phyloP scores from a whole-genome alignment of 1,140 invertebrate species.

The Drosophila tropicalis region DNA sequence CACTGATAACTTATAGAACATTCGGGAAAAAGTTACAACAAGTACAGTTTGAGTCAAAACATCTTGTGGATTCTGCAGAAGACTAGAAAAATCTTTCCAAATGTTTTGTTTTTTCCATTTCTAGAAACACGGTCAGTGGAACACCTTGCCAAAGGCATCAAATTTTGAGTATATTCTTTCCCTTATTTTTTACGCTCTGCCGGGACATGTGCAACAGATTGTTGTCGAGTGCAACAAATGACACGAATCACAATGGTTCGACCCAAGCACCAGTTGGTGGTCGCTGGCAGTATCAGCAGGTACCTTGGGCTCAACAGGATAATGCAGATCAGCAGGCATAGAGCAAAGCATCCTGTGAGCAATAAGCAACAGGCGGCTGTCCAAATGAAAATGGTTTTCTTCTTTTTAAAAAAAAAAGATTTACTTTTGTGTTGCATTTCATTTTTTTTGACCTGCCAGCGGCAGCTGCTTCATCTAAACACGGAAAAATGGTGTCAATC shows the following conservation, averaged over 20 bases:
- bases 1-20: background rate
- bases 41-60: conserved; percentile 19
- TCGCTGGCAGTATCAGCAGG: conserved; percentile 51
- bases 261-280: conserved; percentile 59
- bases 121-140: conserved; percentile 60
- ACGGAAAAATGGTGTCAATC: conserved; percentile 69
- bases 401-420: conserved; percentile 71
- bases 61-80: conserved; percentile 5
- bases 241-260: conserved; percentile 64
- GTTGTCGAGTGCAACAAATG: conserved; percentile 61
- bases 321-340: conserved; percentile 42
- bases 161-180: conserved; percentile 39
- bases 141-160: conserved; percentile 74
- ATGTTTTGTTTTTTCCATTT: conserved; percentile 30
- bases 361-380: conserved; percentile 64
- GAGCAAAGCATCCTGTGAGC: conserved; percentile 17
- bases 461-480: conserved; percentile 25
- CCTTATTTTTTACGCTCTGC: conserved; percentile 48
- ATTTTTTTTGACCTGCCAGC: conserved; percentile 47
- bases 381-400: conserved; percentile 54
- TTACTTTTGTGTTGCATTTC: conserved; percentile 64
- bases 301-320: conserved; percentile 58
- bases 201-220: conserved; percentile 77
- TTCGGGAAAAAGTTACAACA: conserved; percentile 33
- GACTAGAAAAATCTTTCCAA: conserved; percentile 33